These are phyloP conservation scores for Bradypodion pumilum DNA, from an alignment of 2,797 vertebrate genomes.

Conservation along the genomic window DNA sequence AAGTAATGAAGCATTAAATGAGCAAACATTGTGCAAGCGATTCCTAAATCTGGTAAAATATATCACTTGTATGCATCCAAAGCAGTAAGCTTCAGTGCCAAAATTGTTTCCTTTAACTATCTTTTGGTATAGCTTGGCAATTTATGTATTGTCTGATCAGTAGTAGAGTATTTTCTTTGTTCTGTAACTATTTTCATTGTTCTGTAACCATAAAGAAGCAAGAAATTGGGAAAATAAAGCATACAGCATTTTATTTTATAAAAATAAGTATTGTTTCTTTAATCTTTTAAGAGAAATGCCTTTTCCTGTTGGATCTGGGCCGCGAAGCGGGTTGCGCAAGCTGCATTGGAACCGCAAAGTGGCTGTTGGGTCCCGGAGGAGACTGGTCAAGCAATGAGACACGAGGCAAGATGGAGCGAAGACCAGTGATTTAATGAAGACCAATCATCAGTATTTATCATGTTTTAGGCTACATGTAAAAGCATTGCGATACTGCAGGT, in stretches of 20 bases:
- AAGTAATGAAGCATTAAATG: neutral
- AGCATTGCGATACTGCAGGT: too few relatives aligned
- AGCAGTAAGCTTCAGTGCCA: neutral
- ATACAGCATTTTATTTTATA: neutral
- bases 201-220: slow-evolving; percentile 18
- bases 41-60: neutral
- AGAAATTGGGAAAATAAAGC: neutral
- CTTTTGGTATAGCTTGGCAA: neutral
- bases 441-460: too few relatives aligned
- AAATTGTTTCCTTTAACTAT: neutral
- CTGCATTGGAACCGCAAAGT: too few relatives aligned
- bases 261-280: slow-evolving; percentile 39
- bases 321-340: too few relatives aligned
- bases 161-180: neutral
- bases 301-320: too few relatives aligned
- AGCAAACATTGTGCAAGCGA: neutral
- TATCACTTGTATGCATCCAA: neutral
- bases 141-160: slow-evolving; percentile 11
- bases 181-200: slow-evolving; percentile 17
- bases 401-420: too few relatives aligned
- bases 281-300: slow-evolving; percentile 14
- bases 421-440: too few relatives aligned
- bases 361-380: too few relatives aligned
- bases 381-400: too few relatives aligned
- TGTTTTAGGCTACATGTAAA: too few relatives aligned